A percentile compares a stretch with the other conserved stretches of the same genome.
Evolutionary conservation across 2,888 invertebrate genomes (phyloP).

Genomic region (Lamellibrachia satsuma): DNA sequence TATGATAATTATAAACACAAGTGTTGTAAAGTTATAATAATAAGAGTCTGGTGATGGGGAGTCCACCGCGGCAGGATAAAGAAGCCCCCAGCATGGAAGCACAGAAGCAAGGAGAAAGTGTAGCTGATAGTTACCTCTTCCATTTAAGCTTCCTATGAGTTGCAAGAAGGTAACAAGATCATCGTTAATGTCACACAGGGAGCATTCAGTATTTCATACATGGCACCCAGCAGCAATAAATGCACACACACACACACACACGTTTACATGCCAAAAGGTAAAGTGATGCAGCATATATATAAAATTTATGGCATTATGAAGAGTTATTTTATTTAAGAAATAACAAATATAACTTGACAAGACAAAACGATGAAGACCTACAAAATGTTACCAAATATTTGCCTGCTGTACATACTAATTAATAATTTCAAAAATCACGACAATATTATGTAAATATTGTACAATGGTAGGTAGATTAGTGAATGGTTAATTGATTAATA

Average conservation of each 20-base stretch:
- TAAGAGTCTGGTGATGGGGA: not conserved
- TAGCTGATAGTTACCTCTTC: constrained; percentile 81
- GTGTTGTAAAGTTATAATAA: no score
- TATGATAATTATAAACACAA: no score
- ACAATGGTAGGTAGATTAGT: no score
- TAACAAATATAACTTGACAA: no score
- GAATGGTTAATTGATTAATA: not conserved
- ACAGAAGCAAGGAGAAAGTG: not conserved
- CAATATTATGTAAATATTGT: no score
- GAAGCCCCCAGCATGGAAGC: not conserved
- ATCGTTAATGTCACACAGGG: constrained; percentile 17
- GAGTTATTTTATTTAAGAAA: not conserved
- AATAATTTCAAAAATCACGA: no score
- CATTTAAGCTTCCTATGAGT: constrained; percentile 87
- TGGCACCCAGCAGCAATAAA: not conserved
- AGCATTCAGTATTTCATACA: constrained; percentile 19
- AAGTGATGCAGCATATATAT: not conserved
- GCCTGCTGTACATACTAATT: no score
- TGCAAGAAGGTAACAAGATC: constrained; percentile 46
- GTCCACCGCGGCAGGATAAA: not conserved
- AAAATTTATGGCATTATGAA: not conserved
- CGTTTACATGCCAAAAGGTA: not conserved
- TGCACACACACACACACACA: constrained; percentile 20
- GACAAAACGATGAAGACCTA: no score
- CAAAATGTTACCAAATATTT: no score